Evolutionary conservation across 2,797 vertebrate genomes (phyloP).

Genomic region (Pelodytes ibericus): DNA sequence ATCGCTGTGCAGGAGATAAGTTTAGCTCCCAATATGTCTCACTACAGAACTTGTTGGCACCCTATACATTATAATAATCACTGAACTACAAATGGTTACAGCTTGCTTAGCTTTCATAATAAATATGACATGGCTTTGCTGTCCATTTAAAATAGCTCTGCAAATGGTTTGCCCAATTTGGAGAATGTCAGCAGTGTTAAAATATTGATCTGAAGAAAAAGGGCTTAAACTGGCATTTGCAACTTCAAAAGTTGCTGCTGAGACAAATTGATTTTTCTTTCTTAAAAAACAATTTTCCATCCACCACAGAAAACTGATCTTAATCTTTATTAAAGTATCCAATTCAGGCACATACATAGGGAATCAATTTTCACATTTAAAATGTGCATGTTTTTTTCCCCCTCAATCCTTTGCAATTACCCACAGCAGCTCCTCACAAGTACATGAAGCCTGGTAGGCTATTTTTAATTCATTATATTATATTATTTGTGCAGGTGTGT

Average conservation of each 20-base stretch:
- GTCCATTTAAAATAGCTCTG: too few relatives aligned
- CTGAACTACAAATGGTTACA: too few relatives aligned
- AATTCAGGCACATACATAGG: not conserved
- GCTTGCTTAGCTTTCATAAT: too few relatives aligned
- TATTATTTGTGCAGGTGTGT: too few relatives aligned
- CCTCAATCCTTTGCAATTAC: not conserved
- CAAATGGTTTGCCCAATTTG: not conserved
- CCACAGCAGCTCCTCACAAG: not conserved
- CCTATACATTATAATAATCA: too few relatives aligned
- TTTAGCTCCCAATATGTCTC: too few relatives aligned
- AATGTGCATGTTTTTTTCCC: not conserved
- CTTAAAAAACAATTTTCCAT: constrained; percentile 1
- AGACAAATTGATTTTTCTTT: not conserved
- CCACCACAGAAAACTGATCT: not conserved
- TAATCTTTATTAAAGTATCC: not conserved
- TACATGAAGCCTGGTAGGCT: too few relatives aligned
- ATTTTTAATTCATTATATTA: too few relatives aligned
- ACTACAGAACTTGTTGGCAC: too few relatives aligned
- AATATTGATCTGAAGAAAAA: not conserved
- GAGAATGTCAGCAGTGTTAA: not conserved
- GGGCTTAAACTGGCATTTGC: not conserved
- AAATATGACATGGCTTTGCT: too few relatives aligned
- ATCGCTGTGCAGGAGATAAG: too few relatives aligned
- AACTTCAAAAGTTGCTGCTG: not conserved
- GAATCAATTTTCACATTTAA: not conserved